Evolutionary conservation across 1,140 invertebrate species (phyloP).

Genomic region (Pogonus chalceus): DNA sequence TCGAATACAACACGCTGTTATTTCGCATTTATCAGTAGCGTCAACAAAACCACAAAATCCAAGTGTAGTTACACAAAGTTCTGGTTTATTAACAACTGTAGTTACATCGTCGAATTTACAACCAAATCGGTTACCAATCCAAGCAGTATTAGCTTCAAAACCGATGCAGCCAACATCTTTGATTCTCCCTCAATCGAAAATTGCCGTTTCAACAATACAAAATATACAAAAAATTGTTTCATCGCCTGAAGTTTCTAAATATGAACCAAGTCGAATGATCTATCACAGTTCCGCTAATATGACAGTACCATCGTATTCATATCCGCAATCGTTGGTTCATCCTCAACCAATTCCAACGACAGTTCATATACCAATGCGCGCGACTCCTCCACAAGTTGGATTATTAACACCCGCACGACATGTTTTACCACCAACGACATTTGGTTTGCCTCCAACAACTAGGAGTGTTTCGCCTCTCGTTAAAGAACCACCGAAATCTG

Average conservation of each 20-base stretch:
- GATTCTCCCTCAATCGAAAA: conserved; percentile 36
- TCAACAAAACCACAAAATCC: conserved; percentile 11
- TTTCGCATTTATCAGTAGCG: conserved; percentile 11
- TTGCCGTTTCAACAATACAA: conserved; percentile 15
- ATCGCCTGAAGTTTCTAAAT: background rate
- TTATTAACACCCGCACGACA: conserved; percentile 20
- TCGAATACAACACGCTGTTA: conserved; percentile 11
- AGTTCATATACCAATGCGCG: background rate
- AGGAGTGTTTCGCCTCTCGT: conserved; percentile 8
- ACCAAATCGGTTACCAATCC: conserved; percentile 39
- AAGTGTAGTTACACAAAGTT: conserved; percentile 28
- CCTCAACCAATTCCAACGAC: conserved; percentile 12
- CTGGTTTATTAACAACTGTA: background rate
- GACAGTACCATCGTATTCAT: background rate
- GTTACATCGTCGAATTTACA: background rate
- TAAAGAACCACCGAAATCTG: conserved; percentile 11
- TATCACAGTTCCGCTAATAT: background rate
- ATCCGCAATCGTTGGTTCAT: background rate
- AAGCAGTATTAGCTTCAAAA: conserved; percentile 45
- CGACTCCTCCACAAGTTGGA: conserved; percentile 5
- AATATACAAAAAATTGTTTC: background rate
- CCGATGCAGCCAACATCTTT: conserved; percentile 40
- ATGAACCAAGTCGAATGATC: conserved; percentile 11
- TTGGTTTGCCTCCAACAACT: conserved; percentile 1
- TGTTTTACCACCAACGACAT: conserved; percentile 14